Conservation (phyloP, 2,113 vertebrate genomes). For the Actenoides hombroni region DNA sequence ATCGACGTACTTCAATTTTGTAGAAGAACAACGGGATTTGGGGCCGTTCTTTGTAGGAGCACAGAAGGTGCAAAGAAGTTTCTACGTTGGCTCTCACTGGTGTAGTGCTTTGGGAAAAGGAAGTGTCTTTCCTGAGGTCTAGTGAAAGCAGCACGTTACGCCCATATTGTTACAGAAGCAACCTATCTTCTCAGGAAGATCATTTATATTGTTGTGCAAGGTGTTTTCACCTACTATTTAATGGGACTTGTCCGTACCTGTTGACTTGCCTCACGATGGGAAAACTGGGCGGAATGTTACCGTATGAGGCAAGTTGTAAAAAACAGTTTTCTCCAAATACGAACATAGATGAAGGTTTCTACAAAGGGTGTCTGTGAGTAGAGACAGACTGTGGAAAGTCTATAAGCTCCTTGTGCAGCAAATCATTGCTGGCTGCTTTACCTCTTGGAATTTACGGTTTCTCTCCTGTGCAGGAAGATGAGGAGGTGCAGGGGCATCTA, state of each 20-base stretch:
- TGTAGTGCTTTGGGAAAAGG: neutral
- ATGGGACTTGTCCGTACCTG: constrained; percentile 1
- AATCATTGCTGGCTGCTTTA: neutral
- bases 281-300: neutral
- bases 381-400: neutral
- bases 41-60: neutral
- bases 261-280: neutral
- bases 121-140: neutral
- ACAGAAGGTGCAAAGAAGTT: neutral
- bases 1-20: neutral
- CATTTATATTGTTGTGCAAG: neutral
- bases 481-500: too few relatives aligned
- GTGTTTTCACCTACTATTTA: neutral
- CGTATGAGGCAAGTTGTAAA: neutral
- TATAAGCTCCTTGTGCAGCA: neutral
- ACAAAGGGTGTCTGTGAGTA: fast-evolving
- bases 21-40: neutral
- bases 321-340: neutral
- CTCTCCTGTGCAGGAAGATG: neutral
- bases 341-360: neutral
- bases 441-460: neutral
- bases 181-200: neutral
- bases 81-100: neutral
- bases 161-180: neutral
- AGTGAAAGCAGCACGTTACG: neutral